These are phyloP conservation scores for Conus betulinus DNA, from an alignment of 1,140 invertebrate species.

Conservation along the genomic window DNA sequence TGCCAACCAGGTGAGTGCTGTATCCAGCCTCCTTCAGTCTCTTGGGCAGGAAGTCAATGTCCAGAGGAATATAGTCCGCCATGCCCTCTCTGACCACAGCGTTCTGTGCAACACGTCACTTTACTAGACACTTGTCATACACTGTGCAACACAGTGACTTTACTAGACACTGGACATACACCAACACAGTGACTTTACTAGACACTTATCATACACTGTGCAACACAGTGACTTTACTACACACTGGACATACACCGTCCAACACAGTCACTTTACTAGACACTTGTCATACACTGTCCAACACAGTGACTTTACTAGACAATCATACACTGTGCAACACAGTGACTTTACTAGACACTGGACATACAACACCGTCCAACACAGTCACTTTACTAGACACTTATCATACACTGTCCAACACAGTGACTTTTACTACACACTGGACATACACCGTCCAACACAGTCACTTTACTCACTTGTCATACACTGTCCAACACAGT, in stretches of 20 bases:
- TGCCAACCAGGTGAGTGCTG: background rate
- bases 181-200: too few relatives aligned
- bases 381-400: too few relatives aligned
- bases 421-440: background rate
- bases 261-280: too few relatives aligned
- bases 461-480: too few relatives aligned
- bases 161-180: too few relatives aligned
- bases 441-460: too few relatives aligned
- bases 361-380: too few relatives aligned
- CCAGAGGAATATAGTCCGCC: background rate
- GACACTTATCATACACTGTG: background rate
- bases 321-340: too few relatives aligned
- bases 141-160: too few relatives aligned
- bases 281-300: background rate
- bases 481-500: too few relatives aligned
- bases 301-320: background rate
- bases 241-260: background rate
- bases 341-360: too few relatives aligned
- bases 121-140: too few relatives aligned
- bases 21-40: slow-evolving; percentile 5
- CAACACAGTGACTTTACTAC: background rate
- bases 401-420: background rate
- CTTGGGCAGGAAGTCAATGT: background rate
- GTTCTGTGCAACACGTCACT: background rate
- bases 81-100: background rate